These are phyloP conservation scores for Aplysia californica DNA, from an alignment of 1,140 invertebrate species.

Conservation along the genomic window DNA sequence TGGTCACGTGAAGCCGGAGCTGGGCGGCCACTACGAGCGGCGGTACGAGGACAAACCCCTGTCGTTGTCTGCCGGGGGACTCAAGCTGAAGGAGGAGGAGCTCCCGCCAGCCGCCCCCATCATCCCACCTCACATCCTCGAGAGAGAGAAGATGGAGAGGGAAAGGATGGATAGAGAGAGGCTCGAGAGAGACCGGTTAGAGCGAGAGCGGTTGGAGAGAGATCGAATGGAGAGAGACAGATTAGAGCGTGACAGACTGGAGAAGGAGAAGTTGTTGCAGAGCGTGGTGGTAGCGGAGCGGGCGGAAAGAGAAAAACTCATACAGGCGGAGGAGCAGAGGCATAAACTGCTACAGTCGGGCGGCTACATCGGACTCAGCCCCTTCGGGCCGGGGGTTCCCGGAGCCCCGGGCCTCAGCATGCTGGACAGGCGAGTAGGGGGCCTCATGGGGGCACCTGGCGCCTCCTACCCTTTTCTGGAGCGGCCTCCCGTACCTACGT, in stretches of 20 bases:
- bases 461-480: constrained; percentile 34
- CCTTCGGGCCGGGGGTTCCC: constrained; percentile 3
- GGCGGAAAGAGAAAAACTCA: constrained; percentile 36
- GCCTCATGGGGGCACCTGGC: constrained; percentile 11
- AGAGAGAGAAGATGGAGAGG: constrained; percentile 23
- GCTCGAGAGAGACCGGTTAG: constrained; percentile 11
- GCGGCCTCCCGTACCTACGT: constrained; percentile 34
- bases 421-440: constrained; percentile 30
- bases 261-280: constrained; percentile 26
- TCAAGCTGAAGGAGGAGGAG: constrained; percentile 56
- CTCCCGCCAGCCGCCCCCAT: constrained; percentile 41
- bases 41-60: constrained; percentile 37
- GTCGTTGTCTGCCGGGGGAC: neutral
- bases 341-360: constrained; percentile 12
- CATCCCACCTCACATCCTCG: neutral
- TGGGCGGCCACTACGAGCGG: constrained; percentile 24
- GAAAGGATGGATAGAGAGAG: constrained; percentile 2
- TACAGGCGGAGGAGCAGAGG: constrained; percentile 30
- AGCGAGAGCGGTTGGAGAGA: constrained; percentile 22
- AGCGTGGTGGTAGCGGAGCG: constrained; percentile 2
- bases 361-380: constrained; percentile 10
- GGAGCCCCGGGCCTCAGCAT: constrained; percentile 10
- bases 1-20: constrained; percentile 38
- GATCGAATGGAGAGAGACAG: constrained; percentile 21
- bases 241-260: constrained; percentile 17